phyloP scores from a whole-genome alignment of 2,888 invertebrate genomes.

The Eupsilia transversa region DNA sequence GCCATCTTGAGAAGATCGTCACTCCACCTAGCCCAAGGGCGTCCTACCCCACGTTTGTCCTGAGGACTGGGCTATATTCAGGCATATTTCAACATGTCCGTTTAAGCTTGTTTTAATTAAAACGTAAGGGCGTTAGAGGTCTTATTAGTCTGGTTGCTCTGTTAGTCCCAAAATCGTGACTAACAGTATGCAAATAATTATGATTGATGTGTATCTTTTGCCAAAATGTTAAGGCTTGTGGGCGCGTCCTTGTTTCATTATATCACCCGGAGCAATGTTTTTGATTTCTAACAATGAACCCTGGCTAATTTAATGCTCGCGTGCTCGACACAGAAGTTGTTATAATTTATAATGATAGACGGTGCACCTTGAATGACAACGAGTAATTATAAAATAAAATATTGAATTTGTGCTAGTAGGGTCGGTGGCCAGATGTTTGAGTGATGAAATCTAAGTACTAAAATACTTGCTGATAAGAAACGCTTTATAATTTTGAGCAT shows the following conservation, averaged over 20 bases:
- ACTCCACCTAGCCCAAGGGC: not conserved
- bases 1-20: not conserved
- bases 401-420: slow-evolving; percentile 50
- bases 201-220: slow-evolving; percentile 82
- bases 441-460: slow-evolving; percentile 42
- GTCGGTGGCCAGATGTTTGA: slow-evolving; percentile 32
- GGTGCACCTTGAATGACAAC: slow-evolving; percentile 61
- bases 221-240: slow-evolving; percentile 76
- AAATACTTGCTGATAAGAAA: slow-evolving; percentile 29
- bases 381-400: slow-evolving; percentile 64
- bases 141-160: slow-evolving; percentile 62
- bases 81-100: not conserved
- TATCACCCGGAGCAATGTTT: slow-evolving; percentile 67
- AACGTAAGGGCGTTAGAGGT: slow-evolving; percentile 60
- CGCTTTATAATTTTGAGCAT: not conserved
- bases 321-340: slow-evolving; percentile 64
- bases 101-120: not conserved
- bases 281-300: slow-evolving; percentile 66
- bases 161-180: slow-evolving; percentile 76
- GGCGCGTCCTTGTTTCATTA: slow-evolving; percentile 72
- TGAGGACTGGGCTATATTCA: not conserved
- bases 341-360: slow-evolving; percentile 69
- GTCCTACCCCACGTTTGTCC: not conserved
- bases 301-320: slow-evolving; percentile 68
- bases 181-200: slow-evolving; percentile 79